Base-by-base conservation (phyloP, 1,140 invertebrate species). In the Tetragnatha versicolor region DNA sequence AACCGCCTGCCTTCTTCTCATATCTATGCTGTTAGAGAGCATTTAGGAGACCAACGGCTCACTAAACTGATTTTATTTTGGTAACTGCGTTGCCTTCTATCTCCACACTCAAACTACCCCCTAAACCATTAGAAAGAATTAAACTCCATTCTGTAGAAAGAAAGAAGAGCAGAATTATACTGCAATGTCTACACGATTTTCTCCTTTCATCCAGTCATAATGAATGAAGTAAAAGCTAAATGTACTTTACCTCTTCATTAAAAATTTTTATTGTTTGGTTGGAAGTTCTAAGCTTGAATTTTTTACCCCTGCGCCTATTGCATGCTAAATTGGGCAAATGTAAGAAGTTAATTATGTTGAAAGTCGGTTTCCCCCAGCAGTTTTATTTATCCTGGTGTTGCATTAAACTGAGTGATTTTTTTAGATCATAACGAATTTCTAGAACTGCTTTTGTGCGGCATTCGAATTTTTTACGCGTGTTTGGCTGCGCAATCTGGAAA, bases 271-370 rank as follows among this genome's bases (percentile, higher is more conserved):
- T 63, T 63, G 60, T 63, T 63, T 5, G 42, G 60, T 63, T 39
- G 42, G 33, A 37, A 33, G 42, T 37, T 37, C 14, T 20, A 63
- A 42, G 60, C 22, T 63, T 63, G 33, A 63, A 39, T 63, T 63
- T 63, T 63, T 31, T 39, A 39, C 20, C 20, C 17, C 55, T 27
- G 35, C 35, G 55, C 31, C 55, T 27, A 58, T 58, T 63, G 33
- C 14, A 37, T 63, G 60, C 37, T 63, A 63, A 63, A 63, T 63
- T 63, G 60, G 42, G 60, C 60, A 63, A 42, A 63, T 37, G 60
- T 63, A 63, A 63, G 60, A 63, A 63, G 60, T 39, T 63, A 63
- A 63, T 63, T 63, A 63, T 42, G 60, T 63, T 63, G 60, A 63
- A 63, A 63, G 37, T 63, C 60, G 60, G 33, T 7, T 17, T 63